Evolutionary conservation across 2,888 invertebrate genomes (phyloP), one percentile per base, ranked within the genome.

Genomic region (Acanthosepion esculentum): DNA sequence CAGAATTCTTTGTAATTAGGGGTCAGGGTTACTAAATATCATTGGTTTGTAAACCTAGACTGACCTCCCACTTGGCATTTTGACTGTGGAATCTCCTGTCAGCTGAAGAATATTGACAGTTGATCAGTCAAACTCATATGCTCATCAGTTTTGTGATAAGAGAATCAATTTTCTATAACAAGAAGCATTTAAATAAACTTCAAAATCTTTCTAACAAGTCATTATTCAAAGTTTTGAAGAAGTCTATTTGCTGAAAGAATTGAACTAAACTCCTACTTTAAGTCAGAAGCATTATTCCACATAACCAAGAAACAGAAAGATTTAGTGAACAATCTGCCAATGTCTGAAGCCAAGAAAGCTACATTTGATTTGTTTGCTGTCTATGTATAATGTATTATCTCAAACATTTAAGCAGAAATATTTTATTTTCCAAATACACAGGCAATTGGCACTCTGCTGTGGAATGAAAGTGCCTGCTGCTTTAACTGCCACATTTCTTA

Each of bases 171-270:
- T 78, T 78, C 78, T 33, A 78, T 33, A 78, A 78, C 12, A 78
- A 33, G 78, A 78, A 78, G n/a, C 78, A 33, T 78, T 78, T 3
- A n/a, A n/a, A 78, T 78, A 78, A 78, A 78, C 78, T 78, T 78
- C 78, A 78, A n/a, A n/a, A 78, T 78, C 78, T 12, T 78, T 78
- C n/a, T n/a, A n/a, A 78, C 78, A 78, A n/a, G 78, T 78, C n/a
- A 78, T 78, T 78, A 78, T 78, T 78, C 78, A 78, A 78, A 78
- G n/a, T 78, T 78, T 78, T 78, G 78, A 78, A 78, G 78, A 78
- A 41, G 33, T 78, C 15, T 78, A 15, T 12, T n/a, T 10, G 78
- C n/a, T 78, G n/a, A 33, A 33, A n/a, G 78, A 12, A 33, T 15
- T 78, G 78, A 78, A 78, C n/a, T 78, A 78, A 78, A 78, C 33